Base-by-base conservation (phyloP, 2,113 vertebrate species). In the Elgaria multicarinata region DNA sequence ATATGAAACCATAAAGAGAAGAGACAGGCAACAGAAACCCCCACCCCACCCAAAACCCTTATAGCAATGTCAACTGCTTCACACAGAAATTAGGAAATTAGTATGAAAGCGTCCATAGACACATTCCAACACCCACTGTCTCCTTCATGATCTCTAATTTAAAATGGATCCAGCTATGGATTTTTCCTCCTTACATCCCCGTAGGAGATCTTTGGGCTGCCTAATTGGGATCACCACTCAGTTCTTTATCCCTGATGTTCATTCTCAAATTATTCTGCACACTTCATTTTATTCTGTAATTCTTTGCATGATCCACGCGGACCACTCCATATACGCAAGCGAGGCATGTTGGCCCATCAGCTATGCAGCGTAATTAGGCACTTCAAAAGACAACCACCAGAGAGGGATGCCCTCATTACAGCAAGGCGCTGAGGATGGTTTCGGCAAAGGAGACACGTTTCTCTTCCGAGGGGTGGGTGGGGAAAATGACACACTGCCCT, bases 371-470 rank as follows among this genome's bases (percentile, higher is more conserved):
- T 94, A 93, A 95, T 95, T 93, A 95, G 93, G 90, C 89, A 76
- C 93, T 92, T 92, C 93, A 91, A 88, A 86, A 92, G 92, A 50
- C 93, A 93, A 92, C 93, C 92, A 87, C 87, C 87, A 1, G 92
- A 94, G 94, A 95, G 91, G 13, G 89, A 95, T 95, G 94, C 90
- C 88, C 90, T 94, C 86, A 85, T 96, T 95, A 95, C 12, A 86
- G 93, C 1, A 77, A 91, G 91, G 86, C 88, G 86, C 7, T 72
- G 91, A 91, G 90, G 77, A 80, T 90, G 90, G 67, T 90, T 93
- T 76, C 88, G 67, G 85, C 55, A 92, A 55, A 28, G 90, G 87
- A 93, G 92, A 90, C 69, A 89, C 82, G 89, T 96, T 94, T 90
- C 58, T 0, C 77, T 84, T 71, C 72, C 22, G 22, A 74, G 89